Conservation (phyloP, 2,888 invertebrate genomes). For the Torymus texanus region DNA sequence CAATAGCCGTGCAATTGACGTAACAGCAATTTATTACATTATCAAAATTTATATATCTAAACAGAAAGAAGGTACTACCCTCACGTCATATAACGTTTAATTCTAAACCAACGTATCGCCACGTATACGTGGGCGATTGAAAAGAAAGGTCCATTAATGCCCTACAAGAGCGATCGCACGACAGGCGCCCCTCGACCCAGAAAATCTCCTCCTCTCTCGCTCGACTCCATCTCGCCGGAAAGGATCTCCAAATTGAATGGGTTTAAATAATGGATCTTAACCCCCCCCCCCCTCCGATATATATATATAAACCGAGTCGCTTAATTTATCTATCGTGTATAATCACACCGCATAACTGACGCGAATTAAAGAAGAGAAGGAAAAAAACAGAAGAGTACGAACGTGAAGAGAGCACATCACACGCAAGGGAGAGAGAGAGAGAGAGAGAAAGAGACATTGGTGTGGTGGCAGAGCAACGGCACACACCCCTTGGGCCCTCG, state of each 20-base stretch:
- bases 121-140: not conserved
- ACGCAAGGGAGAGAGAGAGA: not conserved
- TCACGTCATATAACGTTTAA: no score
- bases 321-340: slow-evolving; percentile 43
- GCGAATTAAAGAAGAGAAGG: slow-evolving; percentile 11
- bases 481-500: slow-evolving; percentile 20
- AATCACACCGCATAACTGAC: slow-evolving; percentile 40
- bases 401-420: no score
- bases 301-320: slow-evolving; percentile 1
- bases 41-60: no score
- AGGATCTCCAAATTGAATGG: slow-evolving; percentile 26
- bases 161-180: not conserved
- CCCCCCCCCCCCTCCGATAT: not conserved
- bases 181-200: not conserved
- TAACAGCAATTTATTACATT: no score
- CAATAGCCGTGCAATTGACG: no score
- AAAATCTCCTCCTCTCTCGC: not conserved
- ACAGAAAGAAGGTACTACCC: no score
- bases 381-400: not conserved
- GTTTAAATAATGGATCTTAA: slow-evolving; percentile 23
- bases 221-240: not conserved
- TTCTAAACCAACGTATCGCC: no score
- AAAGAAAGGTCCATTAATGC: slow-evolving; percentile 8
- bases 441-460: not conserved
- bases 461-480: not conserved